Evolutionary conservation across 2,797 vertebrate species (phyloP), one percentile per base, ranked within the genome.

Genomic region (Onychomys leucogaster): DNA sequence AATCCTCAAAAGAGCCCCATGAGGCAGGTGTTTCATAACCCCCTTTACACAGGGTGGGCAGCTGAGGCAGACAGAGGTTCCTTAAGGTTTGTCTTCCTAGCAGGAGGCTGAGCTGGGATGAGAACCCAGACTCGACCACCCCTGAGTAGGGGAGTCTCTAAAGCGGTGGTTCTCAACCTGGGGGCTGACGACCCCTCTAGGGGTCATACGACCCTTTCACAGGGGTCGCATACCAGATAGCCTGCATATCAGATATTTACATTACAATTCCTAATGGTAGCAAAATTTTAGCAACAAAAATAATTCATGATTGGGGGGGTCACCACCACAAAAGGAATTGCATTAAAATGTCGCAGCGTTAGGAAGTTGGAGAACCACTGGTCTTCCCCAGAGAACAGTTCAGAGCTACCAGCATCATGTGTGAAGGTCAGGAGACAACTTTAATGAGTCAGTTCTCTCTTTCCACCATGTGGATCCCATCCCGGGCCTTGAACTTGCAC

Each of bases 321-420:
- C 29, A 77, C 43, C 76, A 52, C 46, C 32, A 34, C 76, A 52
- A 49, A 29, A 78, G 29, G 16, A 49, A 77, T 25, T 2, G 29
- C 41, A 49, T 34, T 77, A 52, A 34, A 49, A 32, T 49, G 76
- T 17, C 46, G 0, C 29, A 52, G 27, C 29, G 34, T 52, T 34
- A 52, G 46, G 46, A 85, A 67, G 19, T 61, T 49, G n/a, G 43
- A 49, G 19, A 85, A 32, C 17, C 59, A 67, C 19, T 2, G 2
- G 11, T 85, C 43, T 69, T 25, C 63, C 23, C 23, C 41, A 55
- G 29, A 93, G 63, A 73, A 13, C 34, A 63, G n/a, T 8, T 16
- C 5, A 21, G 46, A 1, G 27, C 10, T 2, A 27, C 32, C 0
- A 12, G 9, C 11, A 1, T 75, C 67, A 55, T 4, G 10, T 21